Evolutionary conservation across 1,140 invertebrate species (phyloP), one percentile per base, ranked within the genome.

Genomic region (Drosophila biarmipes): DNA sequence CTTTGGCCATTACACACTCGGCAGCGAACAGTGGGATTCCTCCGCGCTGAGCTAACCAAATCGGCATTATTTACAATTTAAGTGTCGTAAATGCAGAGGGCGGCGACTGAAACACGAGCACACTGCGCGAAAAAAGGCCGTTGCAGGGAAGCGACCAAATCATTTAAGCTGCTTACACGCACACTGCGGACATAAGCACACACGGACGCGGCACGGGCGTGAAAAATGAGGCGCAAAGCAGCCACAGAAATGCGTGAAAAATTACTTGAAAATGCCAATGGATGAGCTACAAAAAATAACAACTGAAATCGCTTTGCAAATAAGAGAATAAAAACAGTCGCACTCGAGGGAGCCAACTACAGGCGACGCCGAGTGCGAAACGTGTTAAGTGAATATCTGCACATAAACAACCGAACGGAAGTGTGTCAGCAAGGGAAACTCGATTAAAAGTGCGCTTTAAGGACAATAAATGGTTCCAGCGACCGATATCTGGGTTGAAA

Each of bases 161-260:
- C 78, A 87, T 82, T 87, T 86, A 86, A 86, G 82, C 82, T 68
- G 82, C 82, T 82, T 86, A 86, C 43, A 55, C 52, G 67, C 38
- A 17, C 42, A 51, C 5, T 21, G 8, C 29, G 10, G 15, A 53
- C 6, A 34, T 29, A 21, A 48, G 54, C 53, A 45, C 38, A 42
- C 34, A 67, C 48, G 46, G 40, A 54, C 40, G 34, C 43, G 53
- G 56, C 37, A 53, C 42, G 31, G 63, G 73, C 49, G 82, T 86
- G 82, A 87, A 87, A 86, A 86, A 86, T 86, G 82, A 86, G 78
- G 78, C 78, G 81, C 81, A 87, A 86, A 86, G 78, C 81, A 86
- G 81, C 81, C 81, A 81, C 81, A 86, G 82, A 86, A 86, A 86
- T 86, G 81, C 81, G 78, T 86, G 82, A 86, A 86, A 86, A 87